A percentile compares a stretch with the other conserved stretches of the same genome.
Evolutionary conservation across 2,113 vertebrate genomes (phyloP).

Genomic region (Anser cygnoides): DNA sequence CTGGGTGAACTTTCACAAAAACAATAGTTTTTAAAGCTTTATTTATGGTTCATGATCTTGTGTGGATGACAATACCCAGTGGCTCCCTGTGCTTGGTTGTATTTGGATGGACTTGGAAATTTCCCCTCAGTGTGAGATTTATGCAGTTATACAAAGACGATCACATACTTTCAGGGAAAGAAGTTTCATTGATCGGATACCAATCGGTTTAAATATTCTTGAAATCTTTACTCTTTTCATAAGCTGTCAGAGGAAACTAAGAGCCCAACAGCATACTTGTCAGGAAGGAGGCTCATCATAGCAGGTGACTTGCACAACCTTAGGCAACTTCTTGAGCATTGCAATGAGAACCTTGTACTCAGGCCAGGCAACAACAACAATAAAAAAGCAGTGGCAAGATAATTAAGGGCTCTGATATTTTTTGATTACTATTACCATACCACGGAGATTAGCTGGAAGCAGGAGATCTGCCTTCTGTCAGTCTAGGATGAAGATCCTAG

Average conservation of each 20-base stretch:
- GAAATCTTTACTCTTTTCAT: not conserved
- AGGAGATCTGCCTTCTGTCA: not conserved
- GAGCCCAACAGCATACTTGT: not conserved
- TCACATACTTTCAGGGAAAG: not conserved
- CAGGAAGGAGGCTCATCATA: not conserved
- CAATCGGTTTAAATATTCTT: not conserved
- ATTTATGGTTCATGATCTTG: not conserved
- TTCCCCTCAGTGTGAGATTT: not conserved
- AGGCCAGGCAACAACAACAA: not conserved
- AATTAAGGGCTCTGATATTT: not conserved
- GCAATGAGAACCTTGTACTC: not conserved
- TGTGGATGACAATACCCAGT: not conserved
- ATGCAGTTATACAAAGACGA: not conserved
- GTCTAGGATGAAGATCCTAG: not conserved
- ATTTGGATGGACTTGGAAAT: not conserved
- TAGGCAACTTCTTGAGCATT: not conserved
- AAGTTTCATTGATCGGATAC: not conserved
- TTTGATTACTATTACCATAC: not conserved
- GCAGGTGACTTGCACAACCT: not conserved
- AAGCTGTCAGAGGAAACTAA: not conserved
- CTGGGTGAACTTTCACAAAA: not conserved
- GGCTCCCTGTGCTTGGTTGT: not conserved
- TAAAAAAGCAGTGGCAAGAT: not conserved
- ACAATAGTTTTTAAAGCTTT: not conserved
- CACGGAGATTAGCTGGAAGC: not conserved